A percentile compares a stretch with the other conserved stretches of the same genome.
Conservation (phyloP, 2,888 invertebrate species). For the Orgyia antiqua region DNA sequence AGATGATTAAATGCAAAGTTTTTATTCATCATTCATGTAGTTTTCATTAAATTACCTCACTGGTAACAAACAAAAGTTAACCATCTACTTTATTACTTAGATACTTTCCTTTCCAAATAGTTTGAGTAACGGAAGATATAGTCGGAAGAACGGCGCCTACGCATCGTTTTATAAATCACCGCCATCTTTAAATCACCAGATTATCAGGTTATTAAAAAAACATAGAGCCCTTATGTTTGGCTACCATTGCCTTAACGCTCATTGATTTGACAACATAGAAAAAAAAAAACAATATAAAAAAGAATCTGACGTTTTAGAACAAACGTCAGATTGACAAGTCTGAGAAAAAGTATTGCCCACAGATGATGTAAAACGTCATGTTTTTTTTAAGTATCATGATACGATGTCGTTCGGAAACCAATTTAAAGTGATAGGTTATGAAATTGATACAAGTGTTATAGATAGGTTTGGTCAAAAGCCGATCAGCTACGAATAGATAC, state of each 20-base stretch:
- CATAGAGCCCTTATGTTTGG: constrained; percentile 43
- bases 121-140: constrained; percentile 44
- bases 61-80: too few relatives aligned
- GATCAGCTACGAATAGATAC: constrained; percentile 30
- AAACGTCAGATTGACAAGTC: constrained; percentile 10
- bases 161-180: constrained; percentile 59
- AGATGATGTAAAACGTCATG: constrained; percentile 27
- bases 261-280: constrained; percentile 32
- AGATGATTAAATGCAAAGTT: too few relatives aligned
- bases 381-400: constrained; percentile 30
- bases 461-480: constrained; percentile 22
- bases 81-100: too few relatives aligned
- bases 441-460: constrained; percentile 43
- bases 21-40: too few relatives aligned
- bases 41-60: too few relatives aligned
- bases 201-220: constrained; percentile 64
- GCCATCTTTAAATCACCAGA: constrained; percentile 66
- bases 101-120: constrained; percentile 19
- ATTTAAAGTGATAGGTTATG: constrained; percentile 42
- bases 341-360: constrained; percentile 10
- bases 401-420: constrained; percentile 29
- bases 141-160: constrained; percentile 55
- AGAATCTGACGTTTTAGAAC: neutral
- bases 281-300: constrained; percentile 9
- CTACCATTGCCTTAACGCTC: constrained; percentile 54